A percentile compares a stretch with the other conserved stretches of the same genome.
phyloP scores from a whole-genome alignment of 2,797 vertebrate species.

The Setipinna tenuifilis region DNA sequence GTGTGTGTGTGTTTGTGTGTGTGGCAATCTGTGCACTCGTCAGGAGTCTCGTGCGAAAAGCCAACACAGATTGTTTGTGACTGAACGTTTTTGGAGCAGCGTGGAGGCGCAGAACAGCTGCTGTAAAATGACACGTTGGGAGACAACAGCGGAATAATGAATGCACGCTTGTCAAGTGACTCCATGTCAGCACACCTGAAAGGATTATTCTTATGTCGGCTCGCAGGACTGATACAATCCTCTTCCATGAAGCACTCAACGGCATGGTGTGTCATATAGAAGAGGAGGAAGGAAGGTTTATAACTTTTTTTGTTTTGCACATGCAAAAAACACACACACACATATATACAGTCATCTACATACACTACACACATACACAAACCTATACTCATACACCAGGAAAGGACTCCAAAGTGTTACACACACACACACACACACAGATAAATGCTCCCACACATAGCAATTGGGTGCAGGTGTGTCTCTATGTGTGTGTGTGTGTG shows the following conservation, averaged over 20 bases:
- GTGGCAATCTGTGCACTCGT: not conserved
- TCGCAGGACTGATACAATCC: not conserved
- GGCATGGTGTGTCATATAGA: not conserved
- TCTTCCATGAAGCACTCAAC: not conserved
- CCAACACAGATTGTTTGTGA: constrained; percentile 18
- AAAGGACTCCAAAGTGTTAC: not conserved
- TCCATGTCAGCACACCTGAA: not conserved
- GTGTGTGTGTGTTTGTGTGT: too few relatives aligned
- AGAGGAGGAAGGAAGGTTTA: not conserved
- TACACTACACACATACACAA: not conserved
- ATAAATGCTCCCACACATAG: constrained; percentile 27
- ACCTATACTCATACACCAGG: not conserved
- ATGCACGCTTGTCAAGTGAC: not conserved
- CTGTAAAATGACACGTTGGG: not conserved
- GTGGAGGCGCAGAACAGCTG: constrained; percentile 8
- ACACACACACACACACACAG: not conserved
- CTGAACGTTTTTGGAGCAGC: not conserved
- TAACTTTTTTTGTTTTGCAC: not conserved
- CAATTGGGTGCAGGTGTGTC: too few relatives aligned
- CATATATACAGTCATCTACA: constrained; percentile 3
- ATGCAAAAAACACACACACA: constrained; percentile 23
- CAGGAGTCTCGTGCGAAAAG: not conserved
- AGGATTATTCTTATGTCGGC: constrained; percentile 1
- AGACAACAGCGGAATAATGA: not conserved
- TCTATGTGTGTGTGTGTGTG: not conserved